A percentile compares a stretch with the other conserved stretches of the same genome.
phyloP scores from a whole-genome alignment of 92 coral and sea anemone genomes.

The Actinostola sp. region DNA sequence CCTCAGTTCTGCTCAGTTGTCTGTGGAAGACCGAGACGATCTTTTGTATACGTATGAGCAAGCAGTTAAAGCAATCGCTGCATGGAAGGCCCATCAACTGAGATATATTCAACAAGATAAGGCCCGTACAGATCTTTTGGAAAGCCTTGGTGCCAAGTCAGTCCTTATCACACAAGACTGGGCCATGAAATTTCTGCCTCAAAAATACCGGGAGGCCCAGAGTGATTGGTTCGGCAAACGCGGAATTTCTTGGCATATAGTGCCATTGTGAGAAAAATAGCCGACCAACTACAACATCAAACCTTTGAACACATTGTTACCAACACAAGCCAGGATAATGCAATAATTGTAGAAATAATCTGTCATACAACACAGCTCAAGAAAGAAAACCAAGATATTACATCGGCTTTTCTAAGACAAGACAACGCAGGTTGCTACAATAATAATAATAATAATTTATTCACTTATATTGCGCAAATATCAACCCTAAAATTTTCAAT shows the following conservation, averaged over 20 bases:
- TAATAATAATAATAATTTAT: no score
- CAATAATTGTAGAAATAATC: conserved; percentile 38
- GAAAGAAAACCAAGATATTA: conserved; percentile 34
- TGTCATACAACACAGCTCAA: conserved; percentile 21
- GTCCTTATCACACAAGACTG: conserved; percentile 54
- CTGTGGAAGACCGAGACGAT: conserved; percentile 34
- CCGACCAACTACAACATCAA: conserved; percentile 28
- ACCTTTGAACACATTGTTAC: no score
- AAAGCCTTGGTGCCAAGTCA: conserved; percentile 21
- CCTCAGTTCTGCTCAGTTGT: conserved; percentile 12
- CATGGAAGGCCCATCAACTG: conserved; percentile 47
- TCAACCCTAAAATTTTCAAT: no score
- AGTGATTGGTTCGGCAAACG: conserved; percentile 32
- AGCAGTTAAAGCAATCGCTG: conserved; percentile 21
- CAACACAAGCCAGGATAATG: conserved; percentile 31
- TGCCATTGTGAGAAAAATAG: conserved; percentile 17
- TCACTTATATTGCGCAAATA: no score
- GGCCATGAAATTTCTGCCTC: conserved; percentile 37
- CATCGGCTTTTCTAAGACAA: conserved; percentile 28
- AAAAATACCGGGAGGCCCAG: conserved; percentile 12
- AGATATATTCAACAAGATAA: conserved; percentile 38
- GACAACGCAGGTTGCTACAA: conserved; percentile 18
- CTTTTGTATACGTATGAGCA: conserved; percentile 19
- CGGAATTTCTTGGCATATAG: conserved; percentile 45
- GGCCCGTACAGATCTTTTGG: conserved; percentile 25